Evolutionary conservation across 2,797 vertebrate genomes (phyloP), one percentile per base, ranked within the genome.

Genomic region (Semaprochilodus insignis): DNA sequence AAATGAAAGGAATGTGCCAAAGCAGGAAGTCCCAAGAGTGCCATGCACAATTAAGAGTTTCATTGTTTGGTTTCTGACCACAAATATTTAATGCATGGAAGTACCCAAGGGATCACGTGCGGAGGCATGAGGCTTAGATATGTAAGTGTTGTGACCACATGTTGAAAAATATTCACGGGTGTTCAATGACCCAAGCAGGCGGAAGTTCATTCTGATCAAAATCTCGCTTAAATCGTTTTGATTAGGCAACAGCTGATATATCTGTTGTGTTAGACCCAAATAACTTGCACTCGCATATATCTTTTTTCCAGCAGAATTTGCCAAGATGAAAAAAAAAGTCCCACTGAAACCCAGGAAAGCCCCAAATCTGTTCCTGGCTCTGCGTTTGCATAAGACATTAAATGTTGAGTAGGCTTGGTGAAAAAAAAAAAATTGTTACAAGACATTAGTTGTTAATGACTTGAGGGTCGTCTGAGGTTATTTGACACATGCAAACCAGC

Each of bases 31-130:
- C 36, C 65, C 62, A 52, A 70, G 21, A 27, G 4, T 78, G 69
- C 59, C 54, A 69, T 71, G 65, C 55, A 27, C 72, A 62, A 80
- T 80, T 76, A 76, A 74, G 48, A 34, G 1, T 79, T 78, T 83
- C 48, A 74, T 74, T 74, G 77, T 74, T 69, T 57, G 48, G 75
- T 73, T 62, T 57, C 67, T 36, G 44, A 78, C 77, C 82, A 66
- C 76, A 78, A 67, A 34, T 34, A 23, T 74, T 73, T 83, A 74
- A 67, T 40, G 36, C 3, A 27, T 52, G n/a, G 48, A 8, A 54
- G 16, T 1, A 13, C 16, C 4, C 13, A 31, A 10, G 48, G 2
- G 69, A 51, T 23, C 25, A 54, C 25, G 15, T 72, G 48, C 70
- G 17, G 14, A 52, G 31, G 7, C 7, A 11, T 17, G 16, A 72